Percentiles rank a stretch among this genome's conserved stretches.
These are phyloP conservation scores for Romanomermis culicivorax DNA, from an alignment of 2,888 invertebrate species.

Conservation along the genomic window DNA sequence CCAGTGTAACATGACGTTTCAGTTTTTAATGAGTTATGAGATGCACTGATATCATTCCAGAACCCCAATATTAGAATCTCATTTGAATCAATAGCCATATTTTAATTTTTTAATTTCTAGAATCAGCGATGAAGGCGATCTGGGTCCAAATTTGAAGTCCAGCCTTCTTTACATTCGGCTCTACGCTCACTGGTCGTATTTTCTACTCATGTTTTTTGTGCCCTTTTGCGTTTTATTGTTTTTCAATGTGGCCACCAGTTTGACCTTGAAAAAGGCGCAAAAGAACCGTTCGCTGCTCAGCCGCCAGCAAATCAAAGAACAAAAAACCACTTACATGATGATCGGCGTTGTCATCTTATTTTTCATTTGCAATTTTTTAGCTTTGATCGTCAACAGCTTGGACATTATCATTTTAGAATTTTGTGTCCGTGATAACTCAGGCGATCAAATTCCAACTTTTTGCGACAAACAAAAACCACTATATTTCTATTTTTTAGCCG, in stretches of 20 bases:
- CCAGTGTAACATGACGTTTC: too few species aligned
- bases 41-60: too few species aligned
- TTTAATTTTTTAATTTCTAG: too few species aligned
- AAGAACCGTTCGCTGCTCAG: background rate
- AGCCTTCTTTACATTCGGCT: background rate
- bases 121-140: too few species aligned
- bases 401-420: background rate
- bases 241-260: background rate
- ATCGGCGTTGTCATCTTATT: background rate
- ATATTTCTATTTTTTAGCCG: background rate
- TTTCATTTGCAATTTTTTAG: background rate
- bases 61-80: too few species aligned
- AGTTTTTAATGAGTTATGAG: too few species aligned
- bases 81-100: too few species aligned
- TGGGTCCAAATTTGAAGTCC: background rate
- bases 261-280: background rate
- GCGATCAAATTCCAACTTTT: too few species aligned
- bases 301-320: background rate
- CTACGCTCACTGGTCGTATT: slow-evolving; percentile 1
- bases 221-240: background rate
- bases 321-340: background rate
- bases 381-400: background rate
- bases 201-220: background rate
- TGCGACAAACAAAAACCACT: background rate
- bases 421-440: background rate